phyloP scores from a whole-genome alignment of 2,113 vertebrate species.

The Rafetus swinhoei region DNA sequence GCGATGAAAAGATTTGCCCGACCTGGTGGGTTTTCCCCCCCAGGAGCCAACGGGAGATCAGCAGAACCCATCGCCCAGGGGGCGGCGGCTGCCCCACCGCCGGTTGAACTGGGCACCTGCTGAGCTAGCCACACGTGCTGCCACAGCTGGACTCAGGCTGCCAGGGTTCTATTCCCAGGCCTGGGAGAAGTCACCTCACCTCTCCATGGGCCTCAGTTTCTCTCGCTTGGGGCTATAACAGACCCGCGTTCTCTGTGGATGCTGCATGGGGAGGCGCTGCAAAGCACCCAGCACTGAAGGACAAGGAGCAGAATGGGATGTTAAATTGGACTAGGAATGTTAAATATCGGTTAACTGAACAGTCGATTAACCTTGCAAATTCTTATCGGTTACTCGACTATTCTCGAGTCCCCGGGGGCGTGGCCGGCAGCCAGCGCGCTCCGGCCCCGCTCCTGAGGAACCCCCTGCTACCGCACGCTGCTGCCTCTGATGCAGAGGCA shows the following conservation, averaged over 20 bases:
- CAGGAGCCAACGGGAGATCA: not conserved
- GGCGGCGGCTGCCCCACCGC: not conserved
- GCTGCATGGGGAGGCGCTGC: not conserved
- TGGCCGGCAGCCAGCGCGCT: too few relatives aligned
- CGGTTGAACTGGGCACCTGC: not conserved
- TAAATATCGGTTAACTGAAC: too few relatives aligned
- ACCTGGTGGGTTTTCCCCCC: not conserved
- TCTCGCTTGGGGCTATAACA: not conserved
- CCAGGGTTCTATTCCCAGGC: not conserved
- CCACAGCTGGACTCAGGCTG: not conserved
- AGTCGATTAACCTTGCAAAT: too few relatives aligned
- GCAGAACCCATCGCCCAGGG: not conserved
- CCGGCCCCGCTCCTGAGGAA: too few relatives aligned
- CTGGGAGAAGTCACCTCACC: not conserved
- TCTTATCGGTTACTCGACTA: too few relatives aligned
- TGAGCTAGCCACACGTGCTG: fast-evolving
- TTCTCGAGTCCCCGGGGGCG: too few relatives aligned
- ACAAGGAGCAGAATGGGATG: too few relatives aligned
- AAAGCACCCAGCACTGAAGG: not conserved
- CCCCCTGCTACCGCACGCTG: too few relatives aligned
- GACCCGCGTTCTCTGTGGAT: not conserved
- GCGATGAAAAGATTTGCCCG: fast-evolving
- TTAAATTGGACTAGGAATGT: too few relatives aligned
- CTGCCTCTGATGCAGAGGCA: too few relatives aligned
- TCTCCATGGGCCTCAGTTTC: not conserved